Evolutionary conservation across 2,797 vertebrate genomes (phyloP).

Genomic region (Protosalanx chinensis): DNA sequence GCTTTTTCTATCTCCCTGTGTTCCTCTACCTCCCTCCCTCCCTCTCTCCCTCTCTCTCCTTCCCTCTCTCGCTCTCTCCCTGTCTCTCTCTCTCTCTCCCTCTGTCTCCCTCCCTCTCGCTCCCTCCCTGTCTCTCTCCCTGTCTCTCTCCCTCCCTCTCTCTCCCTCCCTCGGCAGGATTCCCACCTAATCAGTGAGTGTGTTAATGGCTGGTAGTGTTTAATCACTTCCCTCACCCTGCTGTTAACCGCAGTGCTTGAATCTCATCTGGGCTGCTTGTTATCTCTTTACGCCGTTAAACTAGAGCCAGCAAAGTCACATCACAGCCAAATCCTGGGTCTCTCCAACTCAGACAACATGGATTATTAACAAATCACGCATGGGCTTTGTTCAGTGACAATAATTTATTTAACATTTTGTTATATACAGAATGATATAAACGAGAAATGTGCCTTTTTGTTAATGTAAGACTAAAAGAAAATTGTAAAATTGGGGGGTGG

Average conservation of each 20-base stretch:
- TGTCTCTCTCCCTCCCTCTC: slow-evolving; percentile 8
- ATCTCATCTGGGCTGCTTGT: not conserved
- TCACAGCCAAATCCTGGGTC: slow-evolving; percentile 32
- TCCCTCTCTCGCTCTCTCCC: too few species aligned
- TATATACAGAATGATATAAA: slow-evolving; percentile 60
- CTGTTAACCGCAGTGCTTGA: slow-evolving; percentile 7
- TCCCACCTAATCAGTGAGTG: not conserved
- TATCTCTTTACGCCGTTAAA: not conserved
- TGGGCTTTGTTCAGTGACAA: slow-evolving; percentile 36
- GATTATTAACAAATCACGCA: not conserved
- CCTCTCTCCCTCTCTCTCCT: too few species aligned
- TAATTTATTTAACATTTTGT: slow-evolving; percentile 78
- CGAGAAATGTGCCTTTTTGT: slow-evolving; percentile 11
- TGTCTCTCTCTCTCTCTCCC: slow-evolving; percentile 42
- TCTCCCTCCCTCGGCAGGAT: slow-evolving; percentile 9
- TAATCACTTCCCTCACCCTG: slow-evolving; percentile 6
- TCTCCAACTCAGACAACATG: not conserved
- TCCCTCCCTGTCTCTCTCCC: slow-evolving; percentile 44
- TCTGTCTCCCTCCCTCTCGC: slow-evolving; percentile 5
- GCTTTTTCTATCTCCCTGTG: too few species aligned
- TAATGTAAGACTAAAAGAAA: not conserved
- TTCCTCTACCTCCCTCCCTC: too few species aligned
- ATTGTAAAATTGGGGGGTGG: slow-evolving; percentile 17
- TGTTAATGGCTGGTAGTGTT: slow-evolving; percentile 3
- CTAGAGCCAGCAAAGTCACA: not conserved